Base-by-base conservation (phyloP, 1,140 invertebrate species). In the Papilio aristodemus region DNA sequence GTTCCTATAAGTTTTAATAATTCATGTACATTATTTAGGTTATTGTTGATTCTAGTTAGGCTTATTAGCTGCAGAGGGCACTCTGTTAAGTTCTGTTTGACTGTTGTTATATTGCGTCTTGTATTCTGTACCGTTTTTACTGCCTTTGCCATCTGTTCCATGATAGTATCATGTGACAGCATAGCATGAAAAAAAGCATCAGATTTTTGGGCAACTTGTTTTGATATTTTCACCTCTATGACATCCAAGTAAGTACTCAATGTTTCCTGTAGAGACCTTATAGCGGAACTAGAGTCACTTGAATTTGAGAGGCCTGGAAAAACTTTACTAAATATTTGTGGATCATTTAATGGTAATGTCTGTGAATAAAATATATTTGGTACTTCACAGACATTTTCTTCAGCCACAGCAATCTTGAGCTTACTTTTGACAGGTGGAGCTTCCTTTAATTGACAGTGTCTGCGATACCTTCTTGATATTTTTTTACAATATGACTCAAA, bases 171-270 rank as follows among this genome's bases (percentile, higher is more conserved):
- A 91, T 99, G 98, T 8, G 97, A 98, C 60, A 97, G 96, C 96
- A 99, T 98, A 8, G 97, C 97, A 91, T 98, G 95, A 86, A 99
- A 99, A 93, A 99, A 99, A 8, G 97, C 97, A 75, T 97, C 96
- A 6, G 98, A 99, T 89, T 98, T 98, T 71, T 96, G 95, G n/a
- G 98, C 96, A 59, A 99, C 98, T 93, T 99, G 98, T 77, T 96
- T 95, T 0, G 97, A 97, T 81, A 99, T 98, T 91, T 97, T 96
- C 72, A 98, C 96, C 92, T 99, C 98, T 36, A 99, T 96, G 58
- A 97, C 95, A 92, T 99, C 98, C 76, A 99, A 92, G 89, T 98
- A 98, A 89, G 98, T 97, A 83, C 96, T 98, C n/a, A 99, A 91
- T 75, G 93, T 92, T 81, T 95, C 94, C 86, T 95, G 94, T 57